A percentile compares a stretch with the other conserved stretches of the same genome.
phyloP scores from a whole-genome alignment of 1,140 invertebrate genomes.

The Drosophila prosaltans region DNA sequence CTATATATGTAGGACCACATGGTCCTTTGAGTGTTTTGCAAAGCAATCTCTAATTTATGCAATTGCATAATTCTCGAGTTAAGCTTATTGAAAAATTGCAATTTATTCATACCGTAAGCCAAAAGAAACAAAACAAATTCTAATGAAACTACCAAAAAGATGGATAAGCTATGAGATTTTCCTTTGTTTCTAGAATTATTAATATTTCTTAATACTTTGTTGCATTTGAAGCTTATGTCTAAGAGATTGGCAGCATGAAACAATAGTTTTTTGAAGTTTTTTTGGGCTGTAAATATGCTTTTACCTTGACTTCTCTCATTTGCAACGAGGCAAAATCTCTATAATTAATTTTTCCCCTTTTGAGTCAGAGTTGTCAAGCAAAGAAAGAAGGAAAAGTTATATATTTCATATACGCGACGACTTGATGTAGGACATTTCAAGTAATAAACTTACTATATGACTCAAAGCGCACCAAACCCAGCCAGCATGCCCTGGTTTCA shows the following conservation, averaged over 20 bases:
- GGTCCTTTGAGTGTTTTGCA: not conserved
- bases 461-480: not conserved
- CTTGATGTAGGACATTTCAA: slow-evolving; percentile 26
- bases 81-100: not conserved
- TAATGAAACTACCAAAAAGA: too few relatives aligned
- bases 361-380: slow-evolving; percentile 21
- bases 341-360: slow-evolving; percentile 44
- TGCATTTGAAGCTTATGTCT: not conserved
- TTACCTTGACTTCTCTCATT: not conserved
- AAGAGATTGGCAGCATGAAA: not conserved
- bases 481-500: slow-evolving; percentile 9
- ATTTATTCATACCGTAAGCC: not conserved
- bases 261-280: not conserved
- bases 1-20: too few relatives aligned
- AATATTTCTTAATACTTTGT: not conserved
- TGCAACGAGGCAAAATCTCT: not conserved
- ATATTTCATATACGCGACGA: slow-evolving; percentile 22
- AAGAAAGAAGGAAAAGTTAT: slow-evolving; percentile 38
- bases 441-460: slow-evolving; percentile 36
- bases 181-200: not conserved
- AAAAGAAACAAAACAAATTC: too few relatives aligned
- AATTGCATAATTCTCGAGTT: not conserved
- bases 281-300: not conserved
- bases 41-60: too few relatives aligned
- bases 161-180: too few relatives aligned